Conservation (phyloP, 2,888 invertebrate species). For the Chrysopilus asiliformis region DNA sequence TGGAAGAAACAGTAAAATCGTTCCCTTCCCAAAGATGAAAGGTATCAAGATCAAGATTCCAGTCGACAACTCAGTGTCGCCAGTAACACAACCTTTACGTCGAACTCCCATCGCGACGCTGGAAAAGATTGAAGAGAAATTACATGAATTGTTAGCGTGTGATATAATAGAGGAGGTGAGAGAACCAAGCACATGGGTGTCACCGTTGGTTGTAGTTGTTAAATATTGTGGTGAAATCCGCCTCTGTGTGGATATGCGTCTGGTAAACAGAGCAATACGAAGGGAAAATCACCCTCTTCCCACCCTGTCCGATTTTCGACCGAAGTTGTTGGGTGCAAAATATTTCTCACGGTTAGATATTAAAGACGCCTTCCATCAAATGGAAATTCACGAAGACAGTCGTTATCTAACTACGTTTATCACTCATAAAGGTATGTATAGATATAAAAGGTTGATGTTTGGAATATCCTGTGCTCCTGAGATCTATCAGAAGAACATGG, state of each 20-base stretch:
- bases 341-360: conserved; percentile 10
- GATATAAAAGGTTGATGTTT: conserved; percentile 1
- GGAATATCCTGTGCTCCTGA: no score
- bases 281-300: conserved; percentile 10
- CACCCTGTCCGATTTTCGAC: conserved; percentile 4
- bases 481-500: no score
- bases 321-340: conserved; percentile 5
- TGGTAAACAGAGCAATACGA: conserved; percentile 5
- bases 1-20: no score
- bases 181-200: conserved; percentile 11
- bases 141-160: background rate
- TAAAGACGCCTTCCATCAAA: conserved; percentile 7
- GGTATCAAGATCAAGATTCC: background rate
- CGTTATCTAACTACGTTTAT: no score
- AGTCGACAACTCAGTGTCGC: background rate
- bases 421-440: no score
- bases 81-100: background rate
- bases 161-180: conserved; percentile 10
- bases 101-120: background rate
- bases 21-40: background rate
- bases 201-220: conserved; percentile 17
- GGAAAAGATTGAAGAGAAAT: background rate
- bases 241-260: conserved; percentile 7
- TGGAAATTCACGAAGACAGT: no score
- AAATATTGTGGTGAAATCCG: conserved; percentile 1